Percentiles rank a stretch among this genome's conserved stretches.
Conservation (phyloP, 2,888 invertebrate species). For the Griposia aprilina region DNA sequence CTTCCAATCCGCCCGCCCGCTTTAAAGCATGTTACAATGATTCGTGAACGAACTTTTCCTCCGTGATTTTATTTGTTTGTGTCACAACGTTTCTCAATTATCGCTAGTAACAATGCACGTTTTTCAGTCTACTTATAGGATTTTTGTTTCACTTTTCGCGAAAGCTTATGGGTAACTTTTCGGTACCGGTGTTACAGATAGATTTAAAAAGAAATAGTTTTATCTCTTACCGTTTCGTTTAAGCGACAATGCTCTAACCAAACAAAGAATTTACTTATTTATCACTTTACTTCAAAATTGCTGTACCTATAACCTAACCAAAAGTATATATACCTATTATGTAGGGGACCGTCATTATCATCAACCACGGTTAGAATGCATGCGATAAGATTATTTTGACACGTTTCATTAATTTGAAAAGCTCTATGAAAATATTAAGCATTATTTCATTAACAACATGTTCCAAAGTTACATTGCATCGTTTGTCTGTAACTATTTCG, state of each 20-base stretch:
- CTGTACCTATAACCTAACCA: neutral
- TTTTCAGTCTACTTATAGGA: neutral
- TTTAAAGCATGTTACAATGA: slow-evolving; percentile 23
- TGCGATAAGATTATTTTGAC: neutral
- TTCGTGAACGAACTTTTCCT: slow-evolving; percentile 11
- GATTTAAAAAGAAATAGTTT: neutral
- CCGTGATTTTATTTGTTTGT: slow-evolving; percentile 10
- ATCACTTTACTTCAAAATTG: neutral
- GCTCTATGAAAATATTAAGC: neutral
- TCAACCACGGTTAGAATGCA: neutral
- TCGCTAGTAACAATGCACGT: neutral
- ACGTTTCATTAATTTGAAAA: neutral
- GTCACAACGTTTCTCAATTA: slow-evolving; percentile 23
- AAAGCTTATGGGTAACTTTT: neutral
- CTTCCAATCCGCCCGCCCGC: neutral
- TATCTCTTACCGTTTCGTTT: neutral
- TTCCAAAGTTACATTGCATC: neutral
- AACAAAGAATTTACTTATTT: neutral
- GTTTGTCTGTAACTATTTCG: neutral
- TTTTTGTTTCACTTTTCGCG: neutral
- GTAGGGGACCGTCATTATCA: neutral
- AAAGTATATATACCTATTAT: neutral
- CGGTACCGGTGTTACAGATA: neutral
- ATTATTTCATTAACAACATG: neutral
- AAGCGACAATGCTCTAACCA: neutral